Evolutionary conservation across 2,888 invertebrate species (phyloP), one percentile per base, ranked within the genome.

Genomic region (Drosophila glabriapex): DNA sequence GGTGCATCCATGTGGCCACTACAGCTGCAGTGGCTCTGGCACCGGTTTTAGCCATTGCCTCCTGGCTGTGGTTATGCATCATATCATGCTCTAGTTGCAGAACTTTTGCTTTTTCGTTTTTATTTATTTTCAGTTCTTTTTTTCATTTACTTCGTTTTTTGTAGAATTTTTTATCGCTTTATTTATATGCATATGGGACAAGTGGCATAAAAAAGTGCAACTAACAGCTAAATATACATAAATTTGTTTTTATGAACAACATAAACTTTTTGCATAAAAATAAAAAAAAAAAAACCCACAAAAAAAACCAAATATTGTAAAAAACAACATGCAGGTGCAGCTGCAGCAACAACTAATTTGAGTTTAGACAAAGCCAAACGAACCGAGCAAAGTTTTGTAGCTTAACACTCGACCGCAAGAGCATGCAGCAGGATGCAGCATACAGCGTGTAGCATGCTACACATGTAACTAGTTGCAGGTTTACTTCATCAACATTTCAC

Each of bases 401-500:
- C 84, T 84, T 84, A 83, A 85, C 80, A 80, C 76, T 72, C 82
- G 78, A 67, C 60, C 43, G 68, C 68, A 66, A 39, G 39, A 39
- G 55, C 55, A 56, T 39, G 55, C 55, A 68, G 66, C 58, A 68
- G 58, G 59, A 31, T 46, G 46, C 46, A 10, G 55, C 55, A 55
- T 46, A 25, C 25, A 5, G 59, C 56, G 62, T 49, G 78, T 16
- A 49, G 76, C 70, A 69, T 62, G 70, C 68, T 60, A 81, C 69
- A 65, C 82, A 85, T 82, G 79, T 75, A 75, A 72, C 79, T 68
- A 73, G 78, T 67, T 79, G 64, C 73, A 65, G 83, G 56, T 39
- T 73, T 85, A 88, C 85, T 89, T 89, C 88, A 90, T 89, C 88
- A 86, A 89, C 88, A 89, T 86, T 90, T 89, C 78, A 85, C 86